Conservation (phyloP, 92 coral and sea anemone species). For the Pocillopora grandis region DNA sequence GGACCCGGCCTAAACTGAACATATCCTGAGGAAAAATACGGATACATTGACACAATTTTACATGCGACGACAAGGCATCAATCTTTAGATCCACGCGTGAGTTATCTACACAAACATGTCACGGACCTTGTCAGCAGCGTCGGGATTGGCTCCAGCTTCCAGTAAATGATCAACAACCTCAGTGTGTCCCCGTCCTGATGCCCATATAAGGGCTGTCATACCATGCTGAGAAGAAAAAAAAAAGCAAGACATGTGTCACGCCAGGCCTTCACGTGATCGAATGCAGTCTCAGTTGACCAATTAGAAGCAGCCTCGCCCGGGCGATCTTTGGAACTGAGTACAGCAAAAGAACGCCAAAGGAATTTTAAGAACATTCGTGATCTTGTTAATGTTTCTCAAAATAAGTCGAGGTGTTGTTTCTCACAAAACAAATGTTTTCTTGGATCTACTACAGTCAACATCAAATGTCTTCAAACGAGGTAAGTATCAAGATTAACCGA, state of each 20-base stretch:
- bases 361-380: neutral
- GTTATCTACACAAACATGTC: neutral
- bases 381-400: neutral
- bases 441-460: neutral
- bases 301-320: neutral
- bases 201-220: slow-evolving; percentile 99
- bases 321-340: neutral
- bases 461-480: neutral
- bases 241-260: no score
- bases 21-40: no score
- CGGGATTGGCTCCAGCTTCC: slow-evolving; percentile 92
- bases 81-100: neutral
- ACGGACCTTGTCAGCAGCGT: slow-evolving; percentile 89
- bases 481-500: neutral
- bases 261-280: neutral
- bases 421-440: neutral
- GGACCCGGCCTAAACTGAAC: no score
- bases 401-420: neutral
- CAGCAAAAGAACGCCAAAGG: neutral
- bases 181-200: slow-evolving; percentile 96
- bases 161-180: slow-evolving; percentile 81
- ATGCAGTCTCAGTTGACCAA: neutral
- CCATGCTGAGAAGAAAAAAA: slow-evolving; percentile 78
- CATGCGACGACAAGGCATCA: no score
- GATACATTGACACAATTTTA: no score